Conservation (phyloP, 1,140 invertebrate species). For the Scaptomyza pallida region DNA sequence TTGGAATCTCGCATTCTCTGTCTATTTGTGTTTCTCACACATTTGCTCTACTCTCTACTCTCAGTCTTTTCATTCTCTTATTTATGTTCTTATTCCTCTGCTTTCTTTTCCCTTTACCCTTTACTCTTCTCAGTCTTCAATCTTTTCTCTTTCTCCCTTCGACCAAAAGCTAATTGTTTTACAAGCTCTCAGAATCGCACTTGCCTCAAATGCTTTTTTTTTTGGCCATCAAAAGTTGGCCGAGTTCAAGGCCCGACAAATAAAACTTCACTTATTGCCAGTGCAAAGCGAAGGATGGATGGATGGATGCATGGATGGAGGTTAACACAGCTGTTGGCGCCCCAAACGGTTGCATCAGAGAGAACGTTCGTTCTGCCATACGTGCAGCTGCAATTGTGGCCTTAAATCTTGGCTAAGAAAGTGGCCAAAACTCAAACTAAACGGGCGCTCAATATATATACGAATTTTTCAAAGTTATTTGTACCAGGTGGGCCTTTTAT, state of each 20-base stretch:
- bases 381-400: constrained; percentile 23
- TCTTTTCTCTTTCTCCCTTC: neutral
- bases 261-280: neutral
- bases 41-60: neutral
- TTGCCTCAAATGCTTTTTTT: too few species aligned
- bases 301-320: too few species aligned
- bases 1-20: neutral
- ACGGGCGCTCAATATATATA: constrained; percentile 54
- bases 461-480: constrained; percentile 76
- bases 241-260: neutral
- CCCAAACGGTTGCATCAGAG: constrained; percentile 7
- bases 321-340: neutral
- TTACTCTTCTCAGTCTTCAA: neutral
- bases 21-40: neutral
- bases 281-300: too few species aligned
- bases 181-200: neutral
- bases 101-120: neutral
- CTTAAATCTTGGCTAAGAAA: constrained; percentile 45
- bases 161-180: constrained; percentile 34
- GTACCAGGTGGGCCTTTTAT: constrained; percentile 76
- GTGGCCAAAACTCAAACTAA: constrained; percentile 32
- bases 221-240: constrained; percentile 5
- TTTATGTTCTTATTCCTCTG: neutral
- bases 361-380: neutral
- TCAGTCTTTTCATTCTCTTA: neutral